Conservation (phyloP, 2,113 vertebrate species). For the Nyctibius bracteatus region DNA sequence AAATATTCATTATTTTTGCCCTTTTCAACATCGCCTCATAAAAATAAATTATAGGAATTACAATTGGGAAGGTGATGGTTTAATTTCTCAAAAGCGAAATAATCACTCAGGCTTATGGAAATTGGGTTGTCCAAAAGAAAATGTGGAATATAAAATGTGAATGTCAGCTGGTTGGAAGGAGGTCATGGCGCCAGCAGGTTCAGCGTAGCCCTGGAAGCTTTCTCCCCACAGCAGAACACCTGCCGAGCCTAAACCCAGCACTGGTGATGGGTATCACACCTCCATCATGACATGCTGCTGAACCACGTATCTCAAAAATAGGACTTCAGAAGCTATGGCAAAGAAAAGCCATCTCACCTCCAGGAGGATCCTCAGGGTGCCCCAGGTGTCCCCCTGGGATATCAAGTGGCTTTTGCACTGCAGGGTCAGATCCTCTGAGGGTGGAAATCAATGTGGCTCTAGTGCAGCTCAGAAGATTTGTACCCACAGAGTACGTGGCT, state of each 20-base stretch:
- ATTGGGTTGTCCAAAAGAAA: neutral
- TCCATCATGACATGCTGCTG: neutral
- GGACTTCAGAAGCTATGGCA: neutral
- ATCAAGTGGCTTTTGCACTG: neutral
- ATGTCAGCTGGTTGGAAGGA: neutral
- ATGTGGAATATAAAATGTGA: constrained; percentile 17
- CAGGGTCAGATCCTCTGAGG: neutral
- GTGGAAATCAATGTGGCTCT: neutral
- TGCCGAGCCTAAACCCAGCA: fast-evolving
- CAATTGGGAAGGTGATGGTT: constrained; percentile 16
- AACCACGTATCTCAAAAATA: fast-evolving
- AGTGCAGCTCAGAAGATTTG: neutral
- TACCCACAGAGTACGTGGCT: fast-evolving
- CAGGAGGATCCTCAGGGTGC: neutral
- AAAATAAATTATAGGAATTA: constrained; percentile 41
- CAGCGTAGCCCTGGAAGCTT: fast-evolving
- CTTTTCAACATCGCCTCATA: constrained; percentile 34
- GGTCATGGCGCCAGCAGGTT: neutral
- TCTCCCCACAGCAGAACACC: fast-evolving
- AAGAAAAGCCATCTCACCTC: neutral
- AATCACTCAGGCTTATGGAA: constrained; percentile 30
- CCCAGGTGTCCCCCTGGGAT: fast-evolving
- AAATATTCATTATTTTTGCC: constrained; percentile 60
- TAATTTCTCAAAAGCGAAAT: constrained; percentile 54
- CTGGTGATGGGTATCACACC: too few relatives aligned